These are phyloP conservation scores for Tetrax tetrax DNA, from an alignment of 2,113 vertebrate genomes.

Conservation along the genomic window DNA sequence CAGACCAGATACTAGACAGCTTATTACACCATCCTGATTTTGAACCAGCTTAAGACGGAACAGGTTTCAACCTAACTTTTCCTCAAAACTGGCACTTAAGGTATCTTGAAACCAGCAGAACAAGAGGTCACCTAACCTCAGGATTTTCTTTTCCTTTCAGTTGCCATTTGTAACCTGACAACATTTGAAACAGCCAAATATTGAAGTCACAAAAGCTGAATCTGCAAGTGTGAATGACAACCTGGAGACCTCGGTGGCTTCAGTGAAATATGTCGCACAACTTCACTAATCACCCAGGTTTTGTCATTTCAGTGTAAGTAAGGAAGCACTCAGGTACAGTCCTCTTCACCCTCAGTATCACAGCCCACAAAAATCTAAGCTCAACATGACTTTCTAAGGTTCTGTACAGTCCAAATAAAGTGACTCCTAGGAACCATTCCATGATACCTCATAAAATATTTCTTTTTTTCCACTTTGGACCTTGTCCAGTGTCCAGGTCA, in stretches of 20 bases:
- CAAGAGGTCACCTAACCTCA: not conserved
- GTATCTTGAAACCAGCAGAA: not conserved
- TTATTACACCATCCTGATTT: not conserved
- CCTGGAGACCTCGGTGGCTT: not conserved
- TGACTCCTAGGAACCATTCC: not conserved
- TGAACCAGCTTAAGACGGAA: not conserved
- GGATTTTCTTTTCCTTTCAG: not conserved
- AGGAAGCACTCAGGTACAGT: not conserved
- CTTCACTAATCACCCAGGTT: not conserved
- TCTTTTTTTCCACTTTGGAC: not conserved
- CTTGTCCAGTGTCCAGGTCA: not conserved
- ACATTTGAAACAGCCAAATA: not conserved
- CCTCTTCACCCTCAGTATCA: not conserved
- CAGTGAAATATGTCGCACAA: not conserved
- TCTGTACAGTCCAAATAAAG: not conserved
- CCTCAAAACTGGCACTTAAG: not conserved
- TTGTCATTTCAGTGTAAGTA: not conserved
- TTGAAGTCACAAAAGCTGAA: not conserved
- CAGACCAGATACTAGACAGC: not conserved
- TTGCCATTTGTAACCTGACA: not conserved
- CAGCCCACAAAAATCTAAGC: not conserved
- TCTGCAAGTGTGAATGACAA: not conserved
- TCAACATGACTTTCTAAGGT: not conserved
- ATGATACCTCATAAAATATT: not conserved
- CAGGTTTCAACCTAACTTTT: not conserved